Conservation (phyloP, 2,797 vertebrate genomes). For the Fundulus diaphanus region DNA sequence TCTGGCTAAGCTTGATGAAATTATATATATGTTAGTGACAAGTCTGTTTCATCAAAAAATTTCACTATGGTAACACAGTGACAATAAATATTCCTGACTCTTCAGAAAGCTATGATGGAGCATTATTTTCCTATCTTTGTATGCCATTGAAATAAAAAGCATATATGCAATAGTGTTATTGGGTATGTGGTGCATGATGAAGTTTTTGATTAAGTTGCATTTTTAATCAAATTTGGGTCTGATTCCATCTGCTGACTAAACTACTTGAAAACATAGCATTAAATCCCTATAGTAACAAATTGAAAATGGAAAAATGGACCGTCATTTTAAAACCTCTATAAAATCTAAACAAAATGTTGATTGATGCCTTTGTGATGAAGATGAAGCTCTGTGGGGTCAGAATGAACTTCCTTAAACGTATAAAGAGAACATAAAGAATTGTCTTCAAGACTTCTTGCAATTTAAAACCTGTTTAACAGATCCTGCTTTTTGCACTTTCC, state of each 20-base stretch:
- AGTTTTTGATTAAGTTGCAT: background rate
- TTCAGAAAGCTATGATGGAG: background rate
- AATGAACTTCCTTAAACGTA: background rate
- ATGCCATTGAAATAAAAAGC: background rate
- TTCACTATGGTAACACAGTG: too few relatives aligned
- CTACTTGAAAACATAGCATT: background rate
- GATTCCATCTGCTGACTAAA: background rate
- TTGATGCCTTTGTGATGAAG: background rate
- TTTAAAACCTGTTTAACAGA: background rate
- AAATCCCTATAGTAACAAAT: background rate
- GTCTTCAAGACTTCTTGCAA: constrained; percentile 3
- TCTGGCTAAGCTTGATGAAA: background rate
- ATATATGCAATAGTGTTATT: background rate
- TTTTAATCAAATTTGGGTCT: background rate
- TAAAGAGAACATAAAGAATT: background rate
- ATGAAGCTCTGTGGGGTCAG: background rate
- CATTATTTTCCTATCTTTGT: background rate
- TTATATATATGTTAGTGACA: too few relatives aligned
- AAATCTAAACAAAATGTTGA: background rate
- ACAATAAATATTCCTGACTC: too few relatives aligned
- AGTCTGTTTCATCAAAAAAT: too few relatives aligned
- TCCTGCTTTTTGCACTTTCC: background rate
- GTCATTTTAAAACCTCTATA: background rate
- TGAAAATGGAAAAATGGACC: background rate
- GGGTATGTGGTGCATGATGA: background rate